phyloP scores from a whole-genome alignment of 2,113 vertebrate genomes.

The Okapia johnstoni region DNA sequence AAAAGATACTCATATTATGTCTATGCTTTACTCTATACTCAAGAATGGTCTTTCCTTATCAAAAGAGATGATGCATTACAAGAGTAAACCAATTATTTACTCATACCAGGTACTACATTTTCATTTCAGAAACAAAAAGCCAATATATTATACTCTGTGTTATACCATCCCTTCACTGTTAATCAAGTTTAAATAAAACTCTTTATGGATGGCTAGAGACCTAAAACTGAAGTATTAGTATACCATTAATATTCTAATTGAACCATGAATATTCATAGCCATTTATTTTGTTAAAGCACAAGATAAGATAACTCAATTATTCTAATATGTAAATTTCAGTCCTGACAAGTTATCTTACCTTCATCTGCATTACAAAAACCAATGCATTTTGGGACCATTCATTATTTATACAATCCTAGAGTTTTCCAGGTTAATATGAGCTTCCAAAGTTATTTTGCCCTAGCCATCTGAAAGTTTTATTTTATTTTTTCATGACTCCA shows the following conservation, averaged over 20 bases:
- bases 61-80: neutral
- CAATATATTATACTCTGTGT: slow-evolving; percentile 33
- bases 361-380: slow-evolving; percentile 80
- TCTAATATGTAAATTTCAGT: slow-evolving; percentile 78
- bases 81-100: slow-evolving; percentile 38
- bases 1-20: neutral
- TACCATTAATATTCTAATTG: slow-evolving; percentile 84
- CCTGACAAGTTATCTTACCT: slow-evolving; percentile 76
- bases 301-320: slow-evolving; percentile 79
- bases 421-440: slow-evolving; percentile 60
- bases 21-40: neutral
- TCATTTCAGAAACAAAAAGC: slow-evolving; percentile 17
- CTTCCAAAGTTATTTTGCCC: slow-evolving; percentile 48
- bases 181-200: slow-evolving; percentile 71
- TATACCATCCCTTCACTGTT: slow-evolving; percentile 56
- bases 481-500: slow-evolving; percentile 40
- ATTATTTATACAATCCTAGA: slow-evolving; percentile 80
- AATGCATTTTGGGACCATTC: slow-evolving; percentile 72
- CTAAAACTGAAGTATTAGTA: slow-evolving; percentile 69
- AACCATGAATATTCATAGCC: slow-evolving; percentile 79
- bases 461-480: neutral
- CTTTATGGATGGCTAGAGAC: slow-evolving; percentile 76
- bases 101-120: slow-evolving; percentile 18
- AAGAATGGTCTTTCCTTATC: neutral
- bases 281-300: slow-evolving; percentile 74